These are phyloP conservation scores for Netelia virgata DNA, from an alignment of 2,888 invertebrate genomes.

Conservation along the genomic window DNA sequence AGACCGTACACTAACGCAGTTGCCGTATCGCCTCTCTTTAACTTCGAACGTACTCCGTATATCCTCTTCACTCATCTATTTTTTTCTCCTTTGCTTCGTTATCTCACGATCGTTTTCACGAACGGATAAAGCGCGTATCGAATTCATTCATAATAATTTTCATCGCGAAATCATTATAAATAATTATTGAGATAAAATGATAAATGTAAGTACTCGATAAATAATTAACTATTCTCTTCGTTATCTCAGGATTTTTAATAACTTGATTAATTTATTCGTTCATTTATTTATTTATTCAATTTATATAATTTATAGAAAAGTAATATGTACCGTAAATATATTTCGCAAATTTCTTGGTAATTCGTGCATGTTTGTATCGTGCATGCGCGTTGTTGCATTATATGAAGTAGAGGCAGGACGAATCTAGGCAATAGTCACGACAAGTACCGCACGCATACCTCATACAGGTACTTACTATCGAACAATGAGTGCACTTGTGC, in stretches of 20 bases:
- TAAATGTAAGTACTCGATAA: too few relatives aligned
- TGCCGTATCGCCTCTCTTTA: background rate
- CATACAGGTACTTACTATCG: background rate
- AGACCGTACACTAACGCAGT: constrained; percentile 10
- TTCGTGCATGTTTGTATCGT: constrained; percentile 28
- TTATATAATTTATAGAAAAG: too few relatives aligned
- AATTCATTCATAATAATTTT: too few relatives aligned
- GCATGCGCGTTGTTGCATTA: background rate
- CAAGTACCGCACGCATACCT: background rate
- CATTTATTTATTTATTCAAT: background rate
- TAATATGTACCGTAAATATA: background rate
- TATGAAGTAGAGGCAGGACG: background rate
- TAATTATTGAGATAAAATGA: too few relatives aligned
- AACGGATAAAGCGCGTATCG: too few relatives aligned
- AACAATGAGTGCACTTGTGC: constrained; percentile 2
- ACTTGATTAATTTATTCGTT: constrained; percentile 55
- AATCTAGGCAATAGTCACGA: constrained; percentile 20
- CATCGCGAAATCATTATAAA: too few relatives aligned
- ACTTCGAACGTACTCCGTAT: background rate
- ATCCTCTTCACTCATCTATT: too few relatives aligned
- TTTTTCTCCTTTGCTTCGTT: too few relatives aligned
- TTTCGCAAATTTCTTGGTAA: constrained; percentile 26
- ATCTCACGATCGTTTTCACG: too few relatives aligned
- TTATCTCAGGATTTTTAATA: too few relatives aligned
- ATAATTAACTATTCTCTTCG: too few relatives aligned